These are phyloP conservation scores for Drosophila subquinaria DNA, from an alignment of 2,888 invertebrate genomes.

Conservation along the genomic window DNA sequence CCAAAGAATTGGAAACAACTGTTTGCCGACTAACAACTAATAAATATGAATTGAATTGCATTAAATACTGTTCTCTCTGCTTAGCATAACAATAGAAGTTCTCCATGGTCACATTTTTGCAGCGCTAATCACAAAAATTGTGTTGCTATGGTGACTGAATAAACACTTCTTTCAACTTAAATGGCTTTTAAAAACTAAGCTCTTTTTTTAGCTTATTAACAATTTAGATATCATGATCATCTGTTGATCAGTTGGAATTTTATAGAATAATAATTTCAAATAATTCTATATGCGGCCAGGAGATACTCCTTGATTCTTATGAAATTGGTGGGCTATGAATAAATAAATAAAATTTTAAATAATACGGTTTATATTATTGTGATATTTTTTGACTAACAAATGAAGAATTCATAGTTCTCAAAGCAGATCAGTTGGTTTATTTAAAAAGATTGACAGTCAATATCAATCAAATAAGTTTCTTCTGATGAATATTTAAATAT, in stretches of 20 bases:
- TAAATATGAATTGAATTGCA: not conserved
- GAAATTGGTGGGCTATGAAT: not conserved
- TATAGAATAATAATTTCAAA: no score
- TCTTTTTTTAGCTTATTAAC: not conserved
- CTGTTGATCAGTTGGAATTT: not conserved
- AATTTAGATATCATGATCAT: not conserved
- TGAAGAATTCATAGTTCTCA: no score
- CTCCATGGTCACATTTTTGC: conserved; percentile 3
- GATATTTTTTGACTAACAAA: no score
- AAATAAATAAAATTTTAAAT: not conserved
- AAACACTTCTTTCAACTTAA: not conserved
- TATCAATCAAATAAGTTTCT: no score
- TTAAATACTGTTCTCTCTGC: not conserved
- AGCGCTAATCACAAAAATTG: not conserved
- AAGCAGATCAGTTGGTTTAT: no score
- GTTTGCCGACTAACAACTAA: conserved; percentile 1
- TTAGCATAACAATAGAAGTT: not conserved
- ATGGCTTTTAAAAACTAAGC: not conserved
- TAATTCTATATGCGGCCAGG: no score
- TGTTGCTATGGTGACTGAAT: no score
- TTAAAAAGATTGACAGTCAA: no score
- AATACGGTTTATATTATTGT: no score
- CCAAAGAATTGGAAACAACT: conserved; percentile 28
- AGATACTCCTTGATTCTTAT: not conserved
- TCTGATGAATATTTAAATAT: no score